A percentile compares a stretch with the other conserved stretches of the same genome.
Evolutionary conservation across 2,888 invertebrate species (phyloP).

Genomic region (Sycophila texana): DNA sequence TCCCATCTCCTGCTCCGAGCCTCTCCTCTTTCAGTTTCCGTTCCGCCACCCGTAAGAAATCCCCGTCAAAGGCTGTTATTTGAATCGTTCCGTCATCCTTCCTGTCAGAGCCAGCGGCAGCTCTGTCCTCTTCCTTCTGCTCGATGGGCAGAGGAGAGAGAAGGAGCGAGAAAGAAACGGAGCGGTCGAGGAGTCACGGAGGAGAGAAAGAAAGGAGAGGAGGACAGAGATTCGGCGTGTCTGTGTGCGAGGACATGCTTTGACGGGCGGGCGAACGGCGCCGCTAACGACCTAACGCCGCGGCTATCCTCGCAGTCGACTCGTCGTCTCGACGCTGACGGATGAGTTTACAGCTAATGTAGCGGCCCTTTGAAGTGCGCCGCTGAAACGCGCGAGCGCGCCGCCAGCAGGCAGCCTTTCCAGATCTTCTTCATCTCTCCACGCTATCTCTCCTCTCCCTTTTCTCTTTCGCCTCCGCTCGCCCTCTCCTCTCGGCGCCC

Average conservation of each 20-base stretch:
- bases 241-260: neutral
- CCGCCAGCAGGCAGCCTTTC: conserved; percentile 14
- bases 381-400: conserved; percentile 57
- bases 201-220: conserved; percentile 17
- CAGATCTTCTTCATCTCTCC: conserved; percentile 47
- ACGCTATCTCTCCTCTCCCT: conserved; percentile 1
- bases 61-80: conserved; percentile 55
- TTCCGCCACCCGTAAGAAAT: conserved; percentile 54
- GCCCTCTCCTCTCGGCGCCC: conserved; percentile 1
- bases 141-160: neutral
- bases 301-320: conserved; percentile 52
- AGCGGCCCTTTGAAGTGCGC: conserved; percentile 71
- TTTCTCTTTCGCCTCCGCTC: conserved; percentile 13
- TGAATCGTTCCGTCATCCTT: conserved; percentile 57
- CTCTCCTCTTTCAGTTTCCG: conserved; percentile 42
- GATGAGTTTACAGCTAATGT: conserved; percentile 74
- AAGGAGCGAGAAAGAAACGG: conserved; percentile 9
- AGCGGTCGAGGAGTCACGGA: neutral
- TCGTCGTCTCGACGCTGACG: conserved; percentile 73
- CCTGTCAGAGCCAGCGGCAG: conserved; percentile 49
- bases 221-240: neutral
- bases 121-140: neutral
- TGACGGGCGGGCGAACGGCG: conserved; percentile 60
- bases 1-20: conserved; percentile 6
- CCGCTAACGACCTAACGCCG: conserved; percentile 71